Evolutionary conservation across 2,797 vertebrate genomes (phyloP).

Genomic region (Platalea minor): DNA sequence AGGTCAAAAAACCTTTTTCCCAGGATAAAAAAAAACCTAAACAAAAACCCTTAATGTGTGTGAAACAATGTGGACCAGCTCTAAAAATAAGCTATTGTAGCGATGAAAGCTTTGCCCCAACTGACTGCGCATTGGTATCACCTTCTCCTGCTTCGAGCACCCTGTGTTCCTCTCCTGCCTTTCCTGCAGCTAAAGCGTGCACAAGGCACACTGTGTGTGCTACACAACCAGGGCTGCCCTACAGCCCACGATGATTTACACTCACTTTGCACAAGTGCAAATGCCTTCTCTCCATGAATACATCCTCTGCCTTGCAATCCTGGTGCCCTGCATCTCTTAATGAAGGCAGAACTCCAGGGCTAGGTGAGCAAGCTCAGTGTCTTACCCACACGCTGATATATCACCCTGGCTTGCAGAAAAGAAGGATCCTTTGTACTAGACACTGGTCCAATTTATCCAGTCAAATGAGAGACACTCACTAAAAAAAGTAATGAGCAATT

Average conservation of each 20-base stretch:
- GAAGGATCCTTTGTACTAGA: background rate
- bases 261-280: background rate
- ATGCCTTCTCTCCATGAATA: background rate
- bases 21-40: background rate
- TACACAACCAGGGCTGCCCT: background rate
- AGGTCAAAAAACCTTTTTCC: constrained; percentile 12
- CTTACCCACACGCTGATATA: background rate
- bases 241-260: fast-evolving
- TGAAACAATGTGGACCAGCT: background rate
- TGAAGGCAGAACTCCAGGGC: background rate
- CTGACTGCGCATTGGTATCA: background rate
- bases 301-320: background rate
- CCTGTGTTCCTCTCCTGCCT: background rate
- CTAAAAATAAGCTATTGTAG: background rate
- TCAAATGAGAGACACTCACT: background rate
- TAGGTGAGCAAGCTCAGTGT: background rate
- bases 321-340: background rate
- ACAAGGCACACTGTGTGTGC: background rate
- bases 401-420: background rate
- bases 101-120: background rate
- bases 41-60: background rate
- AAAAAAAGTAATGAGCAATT: background rate
- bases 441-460: background rate
- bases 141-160: background rate
- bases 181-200: background rate